These are phyloP conservation scores for Aurelia sp. DNA, from an alignment of 30 jellyfish, hydroid and myxozoan species.

Conservation along the genomic window DNA sequence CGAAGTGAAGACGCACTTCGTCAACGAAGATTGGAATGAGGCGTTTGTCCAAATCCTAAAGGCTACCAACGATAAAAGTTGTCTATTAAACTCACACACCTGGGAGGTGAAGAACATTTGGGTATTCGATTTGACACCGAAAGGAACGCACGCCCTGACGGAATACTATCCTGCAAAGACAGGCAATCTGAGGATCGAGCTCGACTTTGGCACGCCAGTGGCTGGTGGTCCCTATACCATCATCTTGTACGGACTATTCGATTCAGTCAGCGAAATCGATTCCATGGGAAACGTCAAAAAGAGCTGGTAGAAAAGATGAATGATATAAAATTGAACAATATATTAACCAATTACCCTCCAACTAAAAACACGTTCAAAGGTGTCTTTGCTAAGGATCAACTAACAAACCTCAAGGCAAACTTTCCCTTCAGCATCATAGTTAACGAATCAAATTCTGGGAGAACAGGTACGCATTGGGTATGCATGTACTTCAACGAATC, in stretches of 20 bases:
- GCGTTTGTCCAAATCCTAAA: neutral
- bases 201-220: neutral
- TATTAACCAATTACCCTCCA: neutral
- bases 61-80: neutral
- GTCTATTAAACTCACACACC: neutral
- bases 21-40: neutral
- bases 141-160: neutral
- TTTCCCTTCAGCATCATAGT: no score
- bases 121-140: neutral
- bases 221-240: neutral
- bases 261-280: neutral
- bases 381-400: no score
- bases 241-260: neutral
- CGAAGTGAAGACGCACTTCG: no score
- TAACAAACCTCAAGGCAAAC: no score
- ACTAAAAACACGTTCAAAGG: no score
- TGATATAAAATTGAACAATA: neutral
- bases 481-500: no score
- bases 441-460: no score
- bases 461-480: no score
- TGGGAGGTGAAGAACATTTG: neutral
- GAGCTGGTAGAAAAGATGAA: neutral
- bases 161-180: neutral
- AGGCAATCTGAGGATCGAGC: conserved; percentile 7
- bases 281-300: neutral